Conservation (phyloP, 2,888 invertebrate species). For the Lepidochrysops patricia region DNA sequence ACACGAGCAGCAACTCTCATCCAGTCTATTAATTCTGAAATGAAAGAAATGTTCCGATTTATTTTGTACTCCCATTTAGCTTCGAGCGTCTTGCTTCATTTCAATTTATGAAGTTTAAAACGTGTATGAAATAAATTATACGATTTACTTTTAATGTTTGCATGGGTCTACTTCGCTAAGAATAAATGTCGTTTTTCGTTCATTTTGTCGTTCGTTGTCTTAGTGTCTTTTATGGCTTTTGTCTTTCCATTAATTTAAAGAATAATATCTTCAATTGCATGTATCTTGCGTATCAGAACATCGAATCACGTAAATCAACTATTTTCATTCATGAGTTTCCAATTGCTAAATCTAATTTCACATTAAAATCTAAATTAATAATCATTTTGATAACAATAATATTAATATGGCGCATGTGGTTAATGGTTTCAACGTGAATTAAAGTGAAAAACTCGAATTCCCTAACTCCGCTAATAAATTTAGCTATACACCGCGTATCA, state of each 20-base stretch:
- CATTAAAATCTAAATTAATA: background rate
- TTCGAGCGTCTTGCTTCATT: conserved; percentile 52
- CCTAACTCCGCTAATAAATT: background rate
- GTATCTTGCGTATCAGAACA: background rate
- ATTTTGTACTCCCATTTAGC: conserved; percentile 27
- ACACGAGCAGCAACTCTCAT: conserved; percentile 34
- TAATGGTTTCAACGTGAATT: conserved; percentile 1
- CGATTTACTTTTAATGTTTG: conserved; percentile 7
- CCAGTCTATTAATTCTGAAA: conserved; percentile 58
- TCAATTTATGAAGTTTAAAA: conserved; percentile 63
- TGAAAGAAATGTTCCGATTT: conserved; percentile 57
- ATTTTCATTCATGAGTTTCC: background rate
- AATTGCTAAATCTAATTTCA: background rate
- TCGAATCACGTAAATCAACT: background rate
- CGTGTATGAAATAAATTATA: conserved; percentile 36
- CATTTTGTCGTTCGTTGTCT: background rate
- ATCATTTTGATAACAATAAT: background rate
- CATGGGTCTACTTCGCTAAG: conserved; percentile 5
- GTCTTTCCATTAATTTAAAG: background rate
- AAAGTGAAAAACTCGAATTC: background rate
- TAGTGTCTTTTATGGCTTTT: background rate
- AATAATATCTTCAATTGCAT: background rate
- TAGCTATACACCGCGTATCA: conserved; percentile 19
- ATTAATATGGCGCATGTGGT: conserved; percentile 1
- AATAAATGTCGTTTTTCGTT: background rate